Evolutionary conservation across 2,888 invertebrate species (phyloP), one percentile per base, ranked within the genome.

Genomic region (Oscheius sp.): DNA sequence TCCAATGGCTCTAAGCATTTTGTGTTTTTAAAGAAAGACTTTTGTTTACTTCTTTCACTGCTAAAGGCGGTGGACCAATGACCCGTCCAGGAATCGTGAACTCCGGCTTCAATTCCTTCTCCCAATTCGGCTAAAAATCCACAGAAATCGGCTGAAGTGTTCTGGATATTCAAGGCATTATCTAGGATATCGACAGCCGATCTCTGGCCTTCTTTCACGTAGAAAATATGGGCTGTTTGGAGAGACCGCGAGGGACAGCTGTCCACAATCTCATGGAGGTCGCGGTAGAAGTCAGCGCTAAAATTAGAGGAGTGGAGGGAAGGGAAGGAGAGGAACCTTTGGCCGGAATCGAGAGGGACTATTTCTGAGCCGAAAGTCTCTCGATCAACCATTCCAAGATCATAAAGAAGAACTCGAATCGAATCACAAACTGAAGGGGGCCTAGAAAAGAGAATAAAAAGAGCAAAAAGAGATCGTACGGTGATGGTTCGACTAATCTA

Each of bases 21-120:
- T 23, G 17, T 20, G 12, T 55, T 25, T 5, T 8, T 1, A 25
- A 15, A 3, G 12, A n/a, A 42, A 12, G 23, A 55, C n/a, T n/a
- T n/a, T 17, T 42, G 53, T 68, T 57, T n/a, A 80, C 80, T 80
- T 75, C 79, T 72, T n/a, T 80, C 73, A 10, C 67, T 69, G 6
- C 79, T 74, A 63, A 74, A 85, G 3, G 94, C 94, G n/a, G 92
- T 92, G 64, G 91, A 90, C 65, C 92, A 90, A 87, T 93, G 93
- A 0, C 96, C 96, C 27, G 95, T 93, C 96, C 96, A 97, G 33
- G 95, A 95, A 46, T 93, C 92, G 89, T 96, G 96, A 23, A 91
- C 91, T 46, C 91, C 90, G 29, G 95, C 92, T 74, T 91, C 91
- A 12, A 96, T 94, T 0, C 94, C 92, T 91, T 92, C 92, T 12